A percentile compares a stretch with the other conserved stretches of the same genome.
These are phyloP conservation scores for Oreochromis spilurus DNA, from an alignment of 2,113 vertebrate species.

Conservation along the genomic window DNA sequence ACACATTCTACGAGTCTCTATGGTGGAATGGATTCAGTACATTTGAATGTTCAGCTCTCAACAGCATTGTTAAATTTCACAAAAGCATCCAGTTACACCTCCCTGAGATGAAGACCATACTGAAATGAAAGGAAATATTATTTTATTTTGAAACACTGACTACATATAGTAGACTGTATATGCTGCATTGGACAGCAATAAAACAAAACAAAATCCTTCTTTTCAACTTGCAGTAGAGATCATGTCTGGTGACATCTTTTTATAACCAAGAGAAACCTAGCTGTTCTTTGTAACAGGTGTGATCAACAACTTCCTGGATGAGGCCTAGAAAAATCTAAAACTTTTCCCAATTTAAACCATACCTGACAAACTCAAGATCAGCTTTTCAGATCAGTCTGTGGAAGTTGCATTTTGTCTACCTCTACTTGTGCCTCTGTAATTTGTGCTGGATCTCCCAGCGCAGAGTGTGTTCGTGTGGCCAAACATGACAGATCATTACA, in stretches of 20 bases:
- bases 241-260: background rate
- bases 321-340: background rate
- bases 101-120: constrained; percentile 65
- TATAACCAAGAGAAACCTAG: background rate
- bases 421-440: background rate
- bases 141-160: background rate
- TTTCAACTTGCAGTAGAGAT: background rate
- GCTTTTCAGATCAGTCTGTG: background rate
- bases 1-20: constrained; percentile 42
- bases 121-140: constrained; percentile 23
- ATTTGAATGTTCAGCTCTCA: background rate
- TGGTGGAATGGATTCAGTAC: constrained; percentile 33
- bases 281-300: background rate
- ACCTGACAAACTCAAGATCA: background rate
- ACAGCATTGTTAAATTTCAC: constrained; percentile 10
- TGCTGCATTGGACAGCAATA: background rate
- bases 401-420: background rate
- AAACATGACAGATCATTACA: background rate
- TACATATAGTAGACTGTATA: background rate
- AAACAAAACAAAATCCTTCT: background rate
- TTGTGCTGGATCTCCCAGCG: background rate
- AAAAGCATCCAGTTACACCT: constrained; percentile 41
- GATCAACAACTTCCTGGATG: background rate
- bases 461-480: background rate
- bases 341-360: background rate